A percentile compares a stretch with the other conserved stretches of the same genome.
Conservation (phyloP, 2,888 invertebrate species). For the Eubasilissa splendida region DNA sequence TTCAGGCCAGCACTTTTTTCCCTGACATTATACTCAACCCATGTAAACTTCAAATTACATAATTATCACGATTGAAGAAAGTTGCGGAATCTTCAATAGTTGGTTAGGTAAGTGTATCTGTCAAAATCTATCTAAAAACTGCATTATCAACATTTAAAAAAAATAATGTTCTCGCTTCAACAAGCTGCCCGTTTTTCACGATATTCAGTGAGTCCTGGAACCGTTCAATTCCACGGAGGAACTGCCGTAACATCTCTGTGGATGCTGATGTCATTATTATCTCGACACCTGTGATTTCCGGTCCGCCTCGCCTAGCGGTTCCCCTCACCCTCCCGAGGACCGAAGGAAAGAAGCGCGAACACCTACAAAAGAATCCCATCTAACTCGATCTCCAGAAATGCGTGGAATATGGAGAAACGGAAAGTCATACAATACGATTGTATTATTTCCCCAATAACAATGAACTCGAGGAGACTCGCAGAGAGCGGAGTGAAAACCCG, state of each 20-base stretch:
- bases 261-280: slow-evolving; percentile 8
- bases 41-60: no score
- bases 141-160: no score
- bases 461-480: neutral
- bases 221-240: neutral
- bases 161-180: neutral
- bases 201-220: neutral
- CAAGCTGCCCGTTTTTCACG: neutral
- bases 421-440: slow-evolving; percentile 22
- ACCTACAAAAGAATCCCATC: slow-evolving; percentile 26
- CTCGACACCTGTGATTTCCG: slow-evolving; percentile 19
- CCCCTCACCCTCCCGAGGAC: neutral
- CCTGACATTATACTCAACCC: no score
- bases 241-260: slow-evolving; percentile 8
- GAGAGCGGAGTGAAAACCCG: neutral
- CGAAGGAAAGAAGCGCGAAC: slow-evolving; percentile 18
- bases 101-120: no score
- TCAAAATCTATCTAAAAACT: no score
- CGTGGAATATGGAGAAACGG: slow-evolving; percentile 16
- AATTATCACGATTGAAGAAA: no score
- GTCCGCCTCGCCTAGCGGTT: neutral
- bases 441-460: slow-evolving; percentile 15
- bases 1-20: no score
- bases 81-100: no score
- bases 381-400: slow-evolving; percentile 18